These are phyloP conservation scores for Cossypha heuglini DNA, from an alignment of 2,797 vertebrate species.

Conservation along the genomic window DNA sequence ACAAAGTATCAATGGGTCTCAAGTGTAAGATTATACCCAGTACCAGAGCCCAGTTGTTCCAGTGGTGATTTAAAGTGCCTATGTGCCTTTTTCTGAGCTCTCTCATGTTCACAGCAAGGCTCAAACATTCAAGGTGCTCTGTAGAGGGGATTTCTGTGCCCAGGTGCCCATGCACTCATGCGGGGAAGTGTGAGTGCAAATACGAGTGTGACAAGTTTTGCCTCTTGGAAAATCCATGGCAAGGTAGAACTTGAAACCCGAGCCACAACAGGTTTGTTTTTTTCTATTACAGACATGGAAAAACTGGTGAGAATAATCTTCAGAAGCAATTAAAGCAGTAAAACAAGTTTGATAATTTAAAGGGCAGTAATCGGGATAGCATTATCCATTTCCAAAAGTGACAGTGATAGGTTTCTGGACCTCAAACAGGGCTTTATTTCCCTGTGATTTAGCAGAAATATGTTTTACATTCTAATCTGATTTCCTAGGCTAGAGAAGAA, in stretches of 20 bases:
- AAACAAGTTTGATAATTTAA: not conserved
- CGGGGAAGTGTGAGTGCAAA: fast-evolving
- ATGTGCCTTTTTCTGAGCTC: not conserved
- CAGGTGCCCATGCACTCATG: not conserved
- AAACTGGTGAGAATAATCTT: not conserved
- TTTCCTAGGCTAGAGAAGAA: constrained; percentile 1
- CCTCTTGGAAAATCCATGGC: not conserved
- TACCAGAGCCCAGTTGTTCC: not conserved
- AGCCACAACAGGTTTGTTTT: not conserved
- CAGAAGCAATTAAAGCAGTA: not conserved
- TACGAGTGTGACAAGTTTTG: not conserved
- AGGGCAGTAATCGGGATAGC: not conserved
- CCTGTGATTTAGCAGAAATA: not conserved
- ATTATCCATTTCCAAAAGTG: not conserved
- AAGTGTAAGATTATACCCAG: not conserved
- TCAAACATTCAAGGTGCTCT: not conserved
- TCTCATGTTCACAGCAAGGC: not conserved
- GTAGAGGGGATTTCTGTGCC: not conserved
- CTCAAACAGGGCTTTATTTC: not conserved
- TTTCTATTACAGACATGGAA: not conserved
- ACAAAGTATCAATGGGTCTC: not conserved
- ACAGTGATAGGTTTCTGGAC: not conserved
- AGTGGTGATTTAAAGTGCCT: not conserved
- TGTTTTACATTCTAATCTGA: not conserved
- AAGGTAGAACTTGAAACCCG: not conserved